phyloP scores from a whole-genome alignment of 2,797 vertebrate species.

The Buphagus erythrorhynchus region DNA sequence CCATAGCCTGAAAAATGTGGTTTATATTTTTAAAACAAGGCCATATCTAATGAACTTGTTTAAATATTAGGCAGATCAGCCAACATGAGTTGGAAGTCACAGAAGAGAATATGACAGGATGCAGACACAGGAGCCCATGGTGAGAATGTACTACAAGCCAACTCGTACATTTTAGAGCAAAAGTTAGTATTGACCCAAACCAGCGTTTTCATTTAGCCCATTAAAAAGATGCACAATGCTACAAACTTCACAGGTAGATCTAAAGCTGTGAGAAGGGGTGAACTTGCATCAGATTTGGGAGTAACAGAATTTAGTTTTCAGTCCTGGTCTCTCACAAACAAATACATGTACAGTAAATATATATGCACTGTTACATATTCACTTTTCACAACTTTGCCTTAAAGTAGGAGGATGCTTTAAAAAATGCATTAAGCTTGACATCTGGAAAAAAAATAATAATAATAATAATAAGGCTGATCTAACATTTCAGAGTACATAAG shows the following conservation, averaged over 20 bases:
- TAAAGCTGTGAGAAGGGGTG: neutral
- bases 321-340: neutral
- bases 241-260: neutral
- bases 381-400: neutral
- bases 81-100: constrained; percentile 11
- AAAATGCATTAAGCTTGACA: constrained; percentile 22
- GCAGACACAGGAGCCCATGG: neutral
- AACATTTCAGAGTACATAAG: constrained; percentile 6
- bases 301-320: neutral
- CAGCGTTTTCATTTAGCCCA: neutral
- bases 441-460: neutral
- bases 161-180: neutral
- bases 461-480: neutral
- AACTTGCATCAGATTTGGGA: neutral
- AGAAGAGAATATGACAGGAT: neutral
- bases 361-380: neutral
- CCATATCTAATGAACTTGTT: neutral
- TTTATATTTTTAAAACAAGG: constrained; percentile 44
- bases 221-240: neutral
- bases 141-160: neutral
- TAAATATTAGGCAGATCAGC: neutral
- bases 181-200: neutral
- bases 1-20: constrained; percentile 44
- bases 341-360: neutral
- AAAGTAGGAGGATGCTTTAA: constrained; percentile 17